A percentile compares a stretch with the other conserved stretches of the same genome.
These are phyloP conservation scores for Hydropotes inermis DNA, from an alignment of 2,113 vertebrate genomes.

Conservation along the genomic window DNA sequence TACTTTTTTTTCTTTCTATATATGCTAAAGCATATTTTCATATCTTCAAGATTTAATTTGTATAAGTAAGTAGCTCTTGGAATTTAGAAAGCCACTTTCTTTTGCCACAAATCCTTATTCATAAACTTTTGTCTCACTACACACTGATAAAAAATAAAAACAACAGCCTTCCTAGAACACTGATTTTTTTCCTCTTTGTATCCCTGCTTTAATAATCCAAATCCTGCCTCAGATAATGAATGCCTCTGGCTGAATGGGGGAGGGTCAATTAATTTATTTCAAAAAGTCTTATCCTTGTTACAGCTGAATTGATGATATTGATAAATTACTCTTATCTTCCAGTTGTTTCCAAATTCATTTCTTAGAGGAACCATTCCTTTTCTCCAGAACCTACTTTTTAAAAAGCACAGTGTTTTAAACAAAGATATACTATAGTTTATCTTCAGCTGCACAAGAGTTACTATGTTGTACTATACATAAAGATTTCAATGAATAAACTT, in stretches of 20 bases:
- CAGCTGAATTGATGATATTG: constrained; percentile 44
- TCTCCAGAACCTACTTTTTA: constrained; percentile 34
- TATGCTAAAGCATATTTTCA: background rate
- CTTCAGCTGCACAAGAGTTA: background rate
- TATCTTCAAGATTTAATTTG: background rate
- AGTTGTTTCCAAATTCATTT: constrained; percentile 35
- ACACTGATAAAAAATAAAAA: background rate
- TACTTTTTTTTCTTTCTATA: background rate
- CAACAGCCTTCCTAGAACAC: background rate
- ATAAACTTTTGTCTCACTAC: constrained; percentile 1
- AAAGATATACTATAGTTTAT: constrained; percentile 36
- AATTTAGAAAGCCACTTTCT: constrained; percentile 14
- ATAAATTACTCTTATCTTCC: constrained; percentile 43
- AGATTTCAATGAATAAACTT: background rate
- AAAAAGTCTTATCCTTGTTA: constrained; percentile 36
- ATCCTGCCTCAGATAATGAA: constrained; percentile 38
- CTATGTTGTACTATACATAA: background rate
- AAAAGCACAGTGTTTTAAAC: constrained; percentile 42
- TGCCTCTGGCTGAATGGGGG: constrained; percentile 23
- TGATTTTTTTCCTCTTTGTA: constrained; percentile 9
- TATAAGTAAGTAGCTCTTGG: background rate
- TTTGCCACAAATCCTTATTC: constrained; percentile 28
- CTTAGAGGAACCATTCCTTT: constrained; percentile 24
- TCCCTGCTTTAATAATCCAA: constrained; percentile 52
- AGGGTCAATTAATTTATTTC: constrained; percentile 61